A percentile compares a stretch with the other conserved stretches of the same genome.
These are phyloP conservation scores for Arrhamphus sclerolepis DNA, from an alignment of 2,797 vertebrate species.

Conservation along the genomic window DNA sequence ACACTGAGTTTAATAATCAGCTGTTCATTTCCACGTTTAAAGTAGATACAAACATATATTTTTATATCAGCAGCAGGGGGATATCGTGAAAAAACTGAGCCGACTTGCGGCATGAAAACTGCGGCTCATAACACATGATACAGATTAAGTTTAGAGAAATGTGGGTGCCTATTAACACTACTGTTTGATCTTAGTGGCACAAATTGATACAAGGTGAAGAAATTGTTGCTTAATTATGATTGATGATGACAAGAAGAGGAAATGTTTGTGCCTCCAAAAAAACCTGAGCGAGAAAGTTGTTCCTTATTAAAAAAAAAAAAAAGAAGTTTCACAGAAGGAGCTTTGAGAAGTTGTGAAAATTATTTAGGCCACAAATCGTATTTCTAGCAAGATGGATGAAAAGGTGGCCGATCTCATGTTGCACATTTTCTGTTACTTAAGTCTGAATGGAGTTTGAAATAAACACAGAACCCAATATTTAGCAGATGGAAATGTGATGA, in stretches of 20 bases:
- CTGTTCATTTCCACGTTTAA: slow-evolving; percentile 4
- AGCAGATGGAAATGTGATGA: neutral
- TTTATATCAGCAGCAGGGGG: slow-evolving; percentile 44
- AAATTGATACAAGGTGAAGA: slow-evolving; percentile 99
- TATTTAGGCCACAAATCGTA: slow-evolving; percentile 8
- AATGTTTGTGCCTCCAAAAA: slow-evolving; percentile 83
- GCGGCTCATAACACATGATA: slow-evolving; percentile 84
- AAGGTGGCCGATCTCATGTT: neutral
- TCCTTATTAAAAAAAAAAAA: slow-evolving; percentile 50
- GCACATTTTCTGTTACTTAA: neutral
- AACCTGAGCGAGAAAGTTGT: slow-evolving; percentile 70
- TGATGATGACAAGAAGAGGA: slow-evolving; percentile 84
- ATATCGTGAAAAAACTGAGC: slow-evolving; percentile 28
- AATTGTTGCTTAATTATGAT: slow-evolving; percentile 92
- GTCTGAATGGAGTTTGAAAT: neutral
- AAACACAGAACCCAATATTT: neutral
- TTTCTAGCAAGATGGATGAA: neutral
- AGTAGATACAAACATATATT: slow-evolving; percentile 31
- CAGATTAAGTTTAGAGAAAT: slow-evolving; percentile 83
- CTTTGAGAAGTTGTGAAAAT: slow-evolving; percentile 38
- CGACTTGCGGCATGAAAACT: slow-evolving; percentile 52
- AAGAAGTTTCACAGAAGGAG: slow-evolving; percentile 54
- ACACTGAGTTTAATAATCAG: too few relatives aligned
- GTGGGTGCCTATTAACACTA: slow-evolving; percentile 78
- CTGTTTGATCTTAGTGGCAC: slow-evolving; percentile 92